Percentiles rank a stretch among this genome's conserved stretches.
Conservation (phyloP, 2,113 vertebrate genomes). For the Ursus arctos region DNA sequence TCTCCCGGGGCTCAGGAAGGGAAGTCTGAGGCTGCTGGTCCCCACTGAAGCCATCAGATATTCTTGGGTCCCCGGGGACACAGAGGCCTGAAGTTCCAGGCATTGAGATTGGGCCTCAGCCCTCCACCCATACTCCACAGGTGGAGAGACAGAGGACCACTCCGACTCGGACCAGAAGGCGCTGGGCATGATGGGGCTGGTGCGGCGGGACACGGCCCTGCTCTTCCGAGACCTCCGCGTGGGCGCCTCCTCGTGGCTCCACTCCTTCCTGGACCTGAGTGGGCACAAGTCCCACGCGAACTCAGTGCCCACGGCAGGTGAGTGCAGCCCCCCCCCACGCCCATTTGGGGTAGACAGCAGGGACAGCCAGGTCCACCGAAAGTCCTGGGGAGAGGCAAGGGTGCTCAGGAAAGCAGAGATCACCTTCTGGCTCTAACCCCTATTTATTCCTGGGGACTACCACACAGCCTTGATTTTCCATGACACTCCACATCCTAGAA, state of each 20-base stretch:
- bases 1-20: neutral
- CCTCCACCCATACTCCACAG: conserved; percentile 76
- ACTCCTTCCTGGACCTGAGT: conserved; percentile 89
- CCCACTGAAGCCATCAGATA: neutral
- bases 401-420: neutral
- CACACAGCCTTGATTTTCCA: neutral
- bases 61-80: neutral
- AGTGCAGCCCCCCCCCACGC: neutral
- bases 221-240: conserved; percentile 91
- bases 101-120: neutral
- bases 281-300: conserved; percentile 55
- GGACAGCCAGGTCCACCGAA: neutral
- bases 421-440: neutral
- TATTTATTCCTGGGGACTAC: too few relatives aligned
- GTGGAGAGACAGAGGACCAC: conserved; percentile 86
- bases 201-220: conserved; percentile 91
- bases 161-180: conserved; percentile 86
- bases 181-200: conserved; percentile 89
- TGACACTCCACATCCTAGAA: neutral
- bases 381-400: neutral
- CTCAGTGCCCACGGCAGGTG: neutral
- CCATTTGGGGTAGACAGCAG: neutral
- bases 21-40: neutral
- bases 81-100: neutral
- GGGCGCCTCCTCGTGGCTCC: conserved; percentile 94